Evolutionary conservation across 2,888 invertebrate genomes (phyloP).

Genomic region (Stegophylla sp.): DNA sequence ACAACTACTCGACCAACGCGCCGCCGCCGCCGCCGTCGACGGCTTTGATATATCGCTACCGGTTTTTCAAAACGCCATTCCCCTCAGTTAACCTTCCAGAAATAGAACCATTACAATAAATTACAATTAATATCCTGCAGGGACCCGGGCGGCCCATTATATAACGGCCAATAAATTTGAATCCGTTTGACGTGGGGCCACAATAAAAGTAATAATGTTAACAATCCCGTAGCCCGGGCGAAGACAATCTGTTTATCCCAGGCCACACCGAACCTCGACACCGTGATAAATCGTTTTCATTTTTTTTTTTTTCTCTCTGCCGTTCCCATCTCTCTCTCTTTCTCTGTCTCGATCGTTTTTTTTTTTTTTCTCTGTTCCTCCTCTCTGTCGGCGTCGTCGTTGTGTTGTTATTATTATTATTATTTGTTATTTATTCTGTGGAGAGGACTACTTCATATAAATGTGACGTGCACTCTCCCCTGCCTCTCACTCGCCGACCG

Average conservation of each 20-base stretch:
- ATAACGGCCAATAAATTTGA: slow-evolving; percentile 62
- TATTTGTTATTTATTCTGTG: slow-evolving; percentile 59
- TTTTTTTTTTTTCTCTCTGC: slow-evolving; percentile 61
- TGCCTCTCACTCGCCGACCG: not conserved
- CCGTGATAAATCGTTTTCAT: slow-evolving; percentile 61
- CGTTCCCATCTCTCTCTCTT: slow-evolving; percentile 60
- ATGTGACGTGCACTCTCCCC: slow-evolving; percentile 38
- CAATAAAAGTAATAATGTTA: slow-evolving; percentile 60
- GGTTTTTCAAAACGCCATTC: slow-evolving; percentile 61
- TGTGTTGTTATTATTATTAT: slow-evolving; percentile 54
- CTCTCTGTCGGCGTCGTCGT: slow-evolving; percentile 39
- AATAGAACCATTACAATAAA: slow-evolving; percentile 61
- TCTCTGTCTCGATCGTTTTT: slow-evolving; percentile 56
- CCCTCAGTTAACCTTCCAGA: slow-evolving; percentile 60
- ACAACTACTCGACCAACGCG: slow-evolving; percentile 3
- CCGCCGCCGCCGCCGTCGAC: slow-evolving; percentile 51
- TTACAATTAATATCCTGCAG: slow-evolving; percentile 62
- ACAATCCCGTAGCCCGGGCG: slow-evolving; percentile 60
- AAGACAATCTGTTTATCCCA: slow-evolving; percentile 59
- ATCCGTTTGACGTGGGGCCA: slow-evolving; percentile 60
- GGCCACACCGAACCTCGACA: slow-evolving; percentile 58
- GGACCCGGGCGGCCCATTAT: slow-evolving; percentile 62
- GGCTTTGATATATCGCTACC: slow-evolving; percentile 61
- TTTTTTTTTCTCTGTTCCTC: slow-evolving; percentile 35
- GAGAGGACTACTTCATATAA: slow-evolving; percentile 59